Conservation (phyloP, 2,888 invertebrate species). For the Catocala sponsa region DNA sequence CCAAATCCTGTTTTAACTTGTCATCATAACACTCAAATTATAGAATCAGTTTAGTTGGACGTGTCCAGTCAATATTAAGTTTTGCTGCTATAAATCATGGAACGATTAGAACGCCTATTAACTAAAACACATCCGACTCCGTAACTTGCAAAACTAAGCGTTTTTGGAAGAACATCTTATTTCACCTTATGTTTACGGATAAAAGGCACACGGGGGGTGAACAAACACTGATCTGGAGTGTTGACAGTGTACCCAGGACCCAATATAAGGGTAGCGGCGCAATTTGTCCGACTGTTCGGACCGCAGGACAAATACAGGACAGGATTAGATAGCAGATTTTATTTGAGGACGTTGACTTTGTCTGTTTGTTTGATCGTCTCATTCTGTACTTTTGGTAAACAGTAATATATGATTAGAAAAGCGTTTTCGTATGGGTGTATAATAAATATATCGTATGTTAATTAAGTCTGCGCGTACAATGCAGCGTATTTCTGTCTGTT, state of each 20-base stretch:
- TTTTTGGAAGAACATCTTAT: not conserved
- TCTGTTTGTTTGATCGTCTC: conserved; percentile 9
- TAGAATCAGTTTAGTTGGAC: too few relatives aligned
- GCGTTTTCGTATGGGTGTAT: too few relatives aligned
- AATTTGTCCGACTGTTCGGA: conserved; percentile 41
- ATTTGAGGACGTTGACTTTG: conserved; percentile 12
- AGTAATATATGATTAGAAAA: not conserved
- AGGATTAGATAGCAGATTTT: conserved; percentile 37
- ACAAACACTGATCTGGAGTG: conserved; percentile 39
- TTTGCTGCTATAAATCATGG: too few relatives aligned
- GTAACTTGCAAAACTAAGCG: too few relatives aligned
- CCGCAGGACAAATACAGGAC: conserved; percentile 32
- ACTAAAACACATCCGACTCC: too few relatives aligned
- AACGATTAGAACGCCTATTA: too few relatives aligned
- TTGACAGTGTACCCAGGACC: conserved; percentile 37
- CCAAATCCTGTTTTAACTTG: too few relatives aligned
- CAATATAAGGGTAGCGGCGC: conserved; percentile 48
- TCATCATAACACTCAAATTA: too few relatives aligned
- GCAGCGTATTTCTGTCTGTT: too few relatives aligned
- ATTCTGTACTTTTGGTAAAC: conserved; percentile 1
- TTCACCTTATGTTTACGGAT: conserved; percentile 31
- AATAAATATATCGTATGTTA: too few relatives aligned
- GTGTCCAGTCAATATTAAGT: too few relatives aligned
- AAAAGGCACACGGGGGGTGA: conserved; percentile 37
- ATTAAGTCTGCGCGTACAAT: too few relatives aligned